Evolutionary conservation across 2,888 invertebrate species (phyloP).

Genomic region (Sussaba pulchella): DNA sequence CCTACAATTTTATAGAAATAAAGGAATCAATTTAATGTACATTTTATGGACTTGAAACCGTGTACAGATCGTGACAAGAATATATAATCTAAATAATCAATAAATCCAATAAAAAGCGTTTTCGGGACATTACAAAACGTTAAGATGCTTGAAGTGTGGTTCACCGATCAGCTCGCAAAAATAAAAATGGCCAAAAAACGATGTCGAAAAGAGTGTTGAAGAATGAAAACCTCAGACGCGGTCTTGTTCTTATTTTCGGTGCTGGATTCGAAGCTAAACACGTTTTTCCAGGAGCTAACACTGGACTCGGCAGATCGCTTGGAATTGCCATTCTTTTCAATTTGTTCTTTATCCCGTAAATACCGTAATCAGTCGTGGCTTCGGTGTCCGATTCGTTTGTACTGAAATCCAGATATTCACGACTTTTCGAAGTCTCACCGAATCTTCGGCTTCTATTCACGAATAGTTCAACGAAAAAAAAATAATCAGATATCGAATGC

Average conservation of each 20-base stretch:
- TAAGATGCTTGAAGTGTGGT: neutral
- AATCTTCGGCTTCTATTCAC: constrained; percentile 52
- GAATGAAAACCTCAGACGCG: constrained; percentile 69
- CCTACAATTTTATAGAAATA: neutral
- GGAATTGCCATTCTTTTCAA: constrained; percentile 29
- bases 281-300: constrained; percentile 41
- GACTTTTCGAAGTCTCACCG: constrained; percentile 28
- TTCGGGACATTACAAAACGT: constrained; percentile 5
- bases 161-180: constrained; percentile 72
- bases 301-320: constrained; percentile 28
- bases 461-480: neutral
- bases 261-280: constrained; percentile 15
- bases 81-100: constrained; percentile 32
- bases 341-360: constrained; percentile 48
- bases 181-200: constrained; percentile 78
- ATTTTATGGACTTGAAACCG: constrained; percentile 42
- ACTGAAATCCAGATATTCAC: constrained; percentile 48
- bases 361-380: constrained; percentile 52
- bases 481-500: constrained; percentile 5
- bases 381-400: constrained; percentile 57
- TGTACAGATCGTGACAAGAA: constrained; percentile 45
- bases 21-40: constrained; percentile 2
- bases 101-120: constrained; percentile 20
- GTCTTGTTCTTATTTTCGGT: constrained; percentile 47
- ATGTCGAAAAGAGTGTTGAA: constrained; percentile 77